Conservation (phyloP, 2,888 invertebrate genomes). For the Orgyia antiqua region DNA sequence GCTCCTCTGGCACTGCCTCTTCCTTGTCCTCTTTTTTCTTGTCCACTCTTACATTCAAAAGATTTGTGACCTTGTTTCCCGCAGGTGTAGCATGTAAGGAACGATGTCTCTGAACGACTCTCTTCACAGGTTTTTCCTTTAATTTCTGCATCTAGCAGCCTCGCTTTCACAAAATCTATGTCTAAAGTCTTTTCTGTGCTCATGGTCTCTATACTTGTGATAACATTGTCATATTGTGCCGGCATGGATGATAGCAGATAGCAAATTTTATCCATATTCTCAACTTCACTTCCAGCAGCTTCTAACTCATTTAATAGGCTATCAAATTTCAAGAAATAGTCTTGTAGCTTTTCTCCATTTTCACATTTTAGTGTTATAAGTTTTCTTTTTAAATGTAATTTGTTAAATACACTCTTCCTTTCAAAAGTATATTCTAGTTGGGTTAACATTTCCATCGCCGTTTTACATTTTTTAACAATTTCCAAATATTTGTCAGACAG, state of each 20-base stretch:
- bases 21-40: background rate
- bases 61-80: background rate
- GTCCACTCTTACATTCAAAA: background rate
- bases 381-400: background rate
- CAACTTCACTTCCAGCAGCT: background rate
- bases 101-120: background rate
- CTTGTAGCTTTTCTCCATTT: background rate
- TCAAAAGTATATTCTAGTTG: background rate
- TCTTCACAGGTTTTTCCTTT: background rate
- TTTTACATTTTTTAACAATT: background rate
- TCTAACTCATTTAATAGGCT: background rate
- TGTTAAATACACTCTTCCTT: conserved; percentile 1
- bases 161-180: background rate
- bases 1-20: background rate
- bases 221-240: background rate
- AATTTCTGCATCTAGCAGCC: background rate
- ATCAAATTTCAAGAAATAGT: conserved; percentile 1
- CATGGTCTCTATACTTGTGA: conserved; percentile 1
- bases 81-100: background rate
- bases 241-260: background rate
- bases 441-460: background rate
- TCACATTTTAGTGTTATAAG: background rate
- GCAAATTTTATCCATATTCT: conserved; percentile 1
- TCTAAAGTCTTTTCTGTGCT: background rate
- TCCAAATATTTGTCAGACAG: background rate